Conservation (phyloP, 2,888 invertebrate genomes). For the Timema podura region DNA sequence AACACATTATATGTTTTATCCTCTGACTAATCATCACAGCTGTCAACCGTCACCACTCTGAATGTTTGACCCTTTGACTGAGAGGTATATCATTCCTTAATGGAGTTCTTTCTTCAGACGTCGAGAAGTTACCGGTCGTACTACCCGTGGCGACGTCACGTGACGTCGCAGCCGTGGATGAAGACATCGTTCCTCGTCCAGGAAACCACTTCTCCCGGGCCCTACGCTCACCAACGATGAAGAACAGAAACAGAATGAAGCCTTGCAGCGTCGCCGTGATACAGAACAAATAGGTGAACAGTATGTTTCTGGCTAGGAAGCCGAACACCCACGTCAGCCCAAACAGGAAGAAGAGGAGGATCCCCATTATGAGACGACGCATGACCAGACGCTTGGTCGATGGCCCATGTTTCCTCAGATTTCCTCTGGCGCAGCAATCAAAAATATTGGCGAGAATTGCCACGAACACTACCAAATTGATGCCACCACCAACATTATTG, state of each 20-base stretch:
- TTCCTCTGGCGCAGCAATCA: constrained; percentile 45
- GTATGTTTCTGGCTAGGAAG: constrained; percentile 42
- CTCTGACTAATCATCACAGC: too few relatives aligned
- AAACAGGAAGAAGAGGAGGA: constrained; percentile 56
- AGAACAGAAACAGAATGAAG: constrained; percentile 59
- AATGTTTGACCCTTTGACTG: background rate
- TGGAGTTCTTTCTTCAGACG: background rate
- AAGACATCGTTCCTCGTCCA: background rate
- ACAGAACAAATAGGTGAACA: constrained; percentile 50
- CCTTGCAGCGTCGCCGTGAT: constrained; percentile 60
- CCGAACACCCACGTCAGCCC: constrained; percentile 62
- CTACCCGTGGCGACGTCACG: background rate
- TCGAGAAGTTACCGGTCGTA: background rate
- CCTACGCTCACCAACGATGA: constrained; percentile 44
- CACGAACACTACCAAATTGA: constrained; percentile 53
- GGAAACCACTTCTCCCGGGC: constrained; percentile 18
- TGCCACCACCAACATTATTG: constrained; percentile 50
- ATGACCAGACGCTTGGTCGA: constrained; percentile 46
- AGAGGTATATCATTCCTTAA: background rate
- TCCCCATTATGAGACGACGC: constrained; percentile 54
- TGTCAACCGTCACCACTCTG: constrained; percentile 1
- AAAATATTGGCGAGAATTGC: constrained; percentile 54
- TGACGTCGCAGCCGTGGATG: background rate
- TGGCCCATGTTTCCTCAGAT: constrained; percentile 46
- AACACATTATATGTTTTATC: too few relatives aligned